These are phyloP conservation scores for Crossoptilon crossoptilon DNA, from an alignment of 2,797 vertebrate species.

Conservation along the genomic window DNA sequence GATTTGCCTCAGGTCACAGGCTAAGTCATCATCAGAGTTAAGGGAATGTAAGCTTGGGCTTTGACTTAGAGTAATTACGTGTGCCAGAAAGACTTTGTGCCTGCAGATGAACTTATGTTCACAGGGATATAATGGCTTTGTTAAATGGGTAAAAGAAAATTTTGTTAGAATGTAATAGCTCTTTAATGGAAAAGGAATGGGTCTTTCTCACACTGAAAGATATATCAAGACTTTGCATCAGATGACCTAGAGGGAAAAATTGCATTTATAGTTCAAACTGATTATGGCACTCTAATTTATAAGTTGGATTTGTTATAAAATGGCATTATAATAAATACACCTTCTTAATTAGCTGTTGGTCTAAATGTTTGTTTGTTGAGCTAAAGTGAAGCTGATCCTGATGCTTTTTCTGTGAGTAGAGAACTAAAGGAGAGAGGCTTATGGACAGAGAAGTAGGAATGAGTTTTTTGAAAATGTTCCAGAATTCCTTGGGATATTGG, in stretches of 20 bases:
- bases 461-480: not conserved
- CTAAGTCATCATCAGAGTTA: not conserved
- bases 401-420: not conserved
- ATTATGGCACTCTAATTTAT: not conserved
- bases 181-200: slow-evolving; percentile 18
- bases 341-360: not conserved
- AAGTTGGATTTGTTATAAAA: not conserved
- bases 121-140: not conserved
- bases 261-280: not conserved
- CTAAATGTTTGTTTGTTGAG: not conserved
- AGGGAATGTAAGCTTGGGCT: not conserved
- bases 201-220: not conserved
- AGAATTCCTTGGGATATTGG: not conserved
- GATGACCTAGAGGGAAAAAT: slow-evolving; percentile 14
- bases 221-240: not conserved
- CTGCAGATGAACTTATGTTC: not conserved
- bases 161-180: not conserved
- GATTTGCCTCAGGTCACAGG: not conserved
- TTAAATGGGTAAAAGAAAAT: slow-evolving; percentile 8
- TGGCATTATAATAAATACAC: not conserved
- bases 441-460: not conserved
- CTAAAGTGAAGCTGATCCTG: not conserved
- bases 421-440: not conserved
- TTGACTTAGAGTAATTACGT: not conserved
- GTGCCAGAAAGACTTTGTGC: not conserved